Evolutionary conservation across 2,797 vertebrate species (phyloP).

Genomic region (Calcarius lapponicus): DNA sequence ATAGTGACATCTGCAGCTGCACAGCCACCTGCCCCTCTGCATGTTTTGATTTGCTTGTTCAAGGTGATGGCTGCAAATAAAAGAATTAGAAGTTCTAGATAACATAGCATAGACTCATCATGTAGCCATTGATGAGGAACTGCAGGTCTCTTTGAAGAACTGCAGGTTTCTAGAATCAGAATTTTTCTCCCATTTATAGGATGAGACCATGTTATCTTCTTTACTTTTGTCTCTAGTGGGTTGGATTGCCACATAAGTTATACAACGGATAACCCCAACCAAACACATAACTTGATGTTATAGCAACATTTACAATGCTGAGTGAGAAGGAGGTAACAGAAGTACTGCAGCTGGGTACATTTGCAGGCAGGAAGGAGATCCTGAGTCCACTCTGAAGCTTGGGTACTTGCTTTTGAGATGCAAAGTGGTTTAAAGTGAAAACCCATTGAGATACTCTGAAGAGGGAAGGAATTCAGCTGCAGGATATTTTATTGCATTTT

Average conservation of each 20-base stretch:
- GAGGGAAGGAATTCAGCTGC: not conserved
- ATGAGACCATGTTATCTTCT: not conserved
- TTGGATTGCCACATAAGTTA: not conserved
- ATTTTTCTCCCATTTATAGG: not conserved
- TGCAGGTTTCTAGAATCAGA: not conserved
- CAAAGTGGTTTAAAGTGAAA: not conserved
- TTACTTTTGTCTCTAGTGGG: not conserved
- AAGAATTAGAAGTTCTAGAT: not conserved
- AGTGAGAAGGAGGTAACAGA: not conserved
- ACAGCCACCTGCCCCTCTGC: conserved; percentile 22
- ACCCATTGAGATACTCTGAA: not conserved
- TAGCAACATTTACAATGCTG: not conserved
- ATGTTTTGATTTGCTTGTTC: not conserved
- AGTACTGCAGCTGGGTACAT: fast-evolving
- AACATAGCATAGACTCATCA: not conserved
- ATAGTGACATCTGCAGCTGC: conserved; percentile 24
- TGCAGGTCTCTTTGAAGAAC: not conserved
- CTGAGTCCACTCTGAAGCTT: not conserved
- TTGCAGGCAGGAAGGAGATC: not conserved
- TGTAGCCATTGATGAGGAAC: not conserved
- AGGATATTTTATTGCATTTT: not conserved
- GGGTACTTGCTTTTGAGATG: not conserved
- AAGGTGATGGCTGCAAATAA: conserved; percentile 3
- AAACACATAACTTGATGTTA: not conserved
- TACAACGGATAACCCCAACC: not conserved